A percentile compares a stretch with the other conserved stretches of the same genome.
phyloP scores from a whole-genome alignment of 1,140 invertebrate species.

The Eurosta solidaginis region DNA sequence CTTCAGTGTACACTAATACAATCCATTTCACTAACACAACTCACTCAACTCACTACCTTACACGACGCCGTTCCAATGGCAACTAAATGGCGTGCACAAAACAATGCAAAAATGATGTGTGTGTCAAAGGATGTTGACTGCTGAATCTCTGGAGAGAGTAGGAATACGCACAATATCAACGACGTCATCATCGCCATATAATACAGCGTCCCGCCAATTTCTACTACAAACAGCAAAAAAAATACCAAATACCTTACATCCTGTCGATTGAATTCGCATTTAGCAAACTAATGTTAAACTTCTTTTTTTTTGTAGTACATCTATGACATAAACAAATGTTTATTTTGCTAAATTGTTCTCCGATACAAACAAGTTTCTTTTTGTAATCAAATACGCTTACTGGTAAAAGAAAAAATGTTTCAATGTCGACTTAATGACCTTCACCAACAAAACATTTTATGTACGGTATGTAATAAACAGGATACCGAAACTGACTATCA shows the following conservation, averaged over 20 bases:
- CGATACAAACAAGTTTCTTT: not conserved
- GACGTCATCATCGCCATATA: not conserved
- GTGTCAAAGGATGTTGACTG: not conserved
- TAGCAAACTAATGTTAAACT: not conserved
- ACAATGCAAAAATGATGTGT: not conserved
- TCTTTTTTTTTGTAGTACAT: not conserved
- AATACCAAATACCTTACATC: not conserved
- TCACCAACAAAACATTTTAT: not conserved
- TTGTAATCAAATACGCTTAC: not conserved
- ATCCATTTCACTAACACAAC: no score
- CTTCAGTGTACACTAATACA: not conserved
- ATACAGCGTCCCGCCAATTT: not conserved
- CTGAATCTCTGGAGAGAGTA: not conserved
- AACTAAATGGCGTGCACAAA: not conserved
- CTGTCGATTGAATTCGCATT: not conserved
- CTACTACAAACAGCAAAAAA: not conserved
- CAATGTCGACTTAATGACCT: not conserved
- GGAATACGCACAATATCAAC: not conserved
- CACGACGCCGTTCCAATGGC: conserved; percentile 8
- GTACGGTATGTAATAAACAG: not conserved
- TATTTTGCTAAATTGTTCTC: not conserved
- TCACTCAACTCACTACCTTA: conserved; percentile 8
- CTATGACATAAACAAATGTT: not conserved
- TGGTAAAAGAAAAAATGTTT: not conserved
- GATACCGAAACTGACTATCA: not conserved